phyloP scores from a whole-genome alignment of 1,140 invertebrate species.

The Prorops nasuta region DNA sequence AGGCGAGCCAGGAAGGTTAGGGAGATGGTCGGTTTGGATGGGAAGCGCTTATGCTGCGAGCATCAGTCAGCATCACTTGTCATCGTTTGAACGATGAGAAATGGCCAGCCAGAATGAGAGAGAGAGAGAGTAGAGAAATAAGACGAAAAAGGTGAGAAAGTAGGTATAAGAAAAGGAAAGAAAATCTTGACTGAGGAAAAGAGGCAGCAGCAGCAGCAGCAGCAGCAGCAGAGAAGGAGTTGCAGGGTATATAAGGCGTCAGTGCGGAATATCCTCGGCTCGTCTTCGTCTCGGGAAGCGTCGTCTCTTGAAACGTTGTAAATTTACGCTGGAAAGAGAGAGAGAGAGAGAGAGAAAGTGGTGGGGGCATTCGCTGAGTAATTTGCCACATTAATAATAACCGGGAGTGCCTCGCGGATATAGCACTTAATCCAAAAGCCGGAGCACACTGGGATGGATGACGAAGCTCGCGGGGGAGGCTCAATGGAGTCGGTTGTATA shows the following conservation, averaged over 20 bases:
- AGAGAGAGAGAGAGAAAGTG: constrained; percentile 4
- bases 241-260: too few relatives aligned
- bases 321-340: too few relatives aligned
- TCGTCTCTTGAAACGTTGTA: too few relatives aligned
- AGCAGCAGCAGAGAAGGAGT: background rate
- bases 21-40: too few relatives aligned
- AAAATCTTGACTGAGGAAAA: background rate
- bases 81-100: constrained; percentile 42
- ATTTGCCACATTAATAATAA: constrained; percentile 45
- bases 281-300: too few relatives aligned
- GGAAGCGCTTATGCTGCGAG: constrained; percentile 12
- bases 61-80: constrained; percentile 32
- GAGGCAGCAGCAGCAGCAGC: constrained; percentile 1
- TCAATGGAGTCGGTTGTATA: constrained; percentile 18
- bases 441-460: constrained; percentile 16
- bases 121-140: too few relatives aligned
- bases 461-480: background rate
- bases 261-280: too few relatives aligned
- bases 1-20: too few relatives aligned
- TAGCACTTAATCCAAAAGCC: constrained; percentile 28
- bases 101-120: too few relatives aligned
- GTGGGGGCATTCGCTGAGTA: constrained; percentile 37
- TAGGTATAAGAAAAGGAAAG: too few relatives aligned
- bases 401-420: constrained; percentile 18
- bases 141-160: too few relatives aligned